Percentiles rank a stretch among this genome's conserved stretches.
These are phyloP conservation scores for Gnatocerus cornutus DNA, from an alignment of 2,888 invertebrate genomes.

Conservation along the genomic window DNA sequence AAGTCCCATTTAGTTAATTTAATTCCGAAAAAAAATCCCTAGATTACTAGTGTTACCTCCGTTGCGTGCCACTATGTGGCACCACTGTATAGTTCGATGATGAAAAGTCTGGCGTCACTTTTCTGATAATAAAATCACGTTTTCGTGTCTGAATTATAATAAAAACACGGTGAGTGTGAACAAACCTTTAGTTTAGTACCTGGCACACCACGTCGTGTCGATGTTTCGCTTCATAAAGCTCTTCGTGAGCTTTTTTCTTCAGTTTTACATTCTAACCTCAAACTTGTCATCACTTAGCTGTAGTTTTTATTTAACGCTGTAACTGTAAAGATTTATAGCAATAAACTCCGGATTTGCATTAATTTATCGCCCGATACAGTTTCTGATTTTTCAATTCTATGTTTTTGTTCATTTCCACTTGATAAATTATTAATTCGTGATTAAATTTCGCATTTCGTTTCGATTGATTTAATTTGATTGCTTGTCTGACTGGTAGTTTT, in stretches of 20 bases:
- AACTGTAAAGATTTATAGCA: conserved; percentile 32
- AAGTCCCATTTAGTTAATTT: too few species aligned
- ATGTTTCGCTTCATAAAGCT: neutral
- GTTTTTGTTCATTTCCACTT: conserved; percentile 6
- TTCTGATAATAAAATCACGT: conserved; percentile 3
- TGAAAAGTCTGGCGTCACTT: conserved; percentile 62
- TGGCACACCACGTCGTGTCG: too few species aligned
- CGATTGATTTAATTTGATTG: conserved; percentile 13
- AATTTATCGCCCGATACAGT: conserved; percentile 27
- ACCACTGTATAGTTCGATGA: conserved; percentile 59
- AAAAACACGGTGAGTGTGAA: neutral
- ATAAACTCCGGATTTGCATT: conserved; percentile 22
- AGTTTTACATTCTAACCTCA: conserved; percentile 57
- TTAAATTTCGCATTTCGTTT: conserved; percentile 6
- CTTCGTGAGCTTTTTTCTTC: neutral
- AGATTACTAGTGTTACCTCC: neutral
- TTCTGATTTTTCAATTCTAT: conserved; percentile 23
- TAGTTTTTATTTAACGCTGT: conserved; percentile 48
- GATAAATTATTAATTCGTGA: conserved; percentile 25
- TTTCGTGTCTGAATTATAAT: neutral
- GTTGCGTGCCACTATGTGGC: conserved; percentile 45
- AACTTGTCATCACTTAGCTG: conserved; percentile 57
- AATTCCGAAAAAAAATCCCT: conserved; percentile 17
- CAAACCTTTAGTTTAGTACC: neutral
- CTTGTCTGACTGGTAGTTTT: conserved; percentile 24